Evolutionary conservation across 2,113 vertebrate genomes (phyloP).

Genomic region (Guaruba guarouba): DNA sequence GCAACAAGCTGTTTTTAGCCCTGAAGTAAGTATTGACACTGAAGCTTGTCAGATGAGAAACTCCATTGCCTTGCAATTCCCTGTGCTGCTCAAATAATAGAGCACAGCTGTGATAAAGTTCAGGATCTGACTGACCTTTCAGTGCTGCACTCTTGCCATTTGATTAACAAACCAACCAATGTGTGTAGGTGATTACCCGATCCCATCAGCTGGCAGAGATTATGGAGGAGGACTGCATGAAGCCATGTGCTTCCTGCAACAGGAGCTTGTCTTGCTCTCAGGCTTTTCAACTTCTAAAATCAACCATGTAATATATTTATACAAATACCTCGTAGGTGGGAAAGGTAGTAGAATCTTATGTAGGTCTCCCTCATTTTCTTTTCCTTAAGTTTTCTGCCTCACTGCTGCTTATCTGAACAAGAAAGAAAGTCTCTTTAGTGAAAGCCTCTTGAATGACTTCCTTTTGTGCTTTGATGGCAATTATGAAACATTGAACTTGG

Average conservation of each 20-base stretch:
- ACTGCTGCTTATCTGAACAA: not conserved
- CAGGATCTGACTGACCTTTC: constrained; percentile 26
- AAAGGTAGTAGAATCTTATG: not conserved
- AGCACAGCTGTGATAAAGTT: not conserved
- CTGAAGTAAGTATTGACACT: not conserved
- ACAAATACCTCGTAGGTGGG: not conserved
- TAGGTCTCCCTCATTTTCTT: not conserved
- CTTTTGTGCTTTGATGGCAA: constrained; percentile 5
- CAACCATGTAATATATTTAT: not conserved
- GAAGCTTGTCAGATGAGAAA: not conserved
- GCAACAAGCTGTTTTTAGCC: not conserved
- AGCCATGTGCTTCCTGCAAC: not conserved
- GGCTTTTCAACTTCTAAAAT: not conserved
- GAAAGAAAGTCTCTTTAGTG: not conserved
- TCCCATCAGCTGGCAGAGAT: not conserved
- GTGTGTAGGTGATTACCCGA: not conserved
- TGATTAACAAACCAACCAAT: not conserved
- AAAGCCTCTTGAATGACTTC: not conserved
- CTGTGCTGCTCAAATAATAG: not conserved
- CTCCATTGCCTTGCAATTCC: not conserved
- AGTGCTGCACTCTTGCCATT: not conserved
- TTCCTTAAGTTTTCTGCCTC: not conserved
- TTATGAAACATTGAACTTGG: not conserved
- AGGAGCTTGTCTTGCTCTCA: not conserved
- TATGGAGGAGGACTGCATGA: not conserved